Conservation (phyloP, 2,888 invertebrate genomes). For the Syrista parreyssii region DNA sequence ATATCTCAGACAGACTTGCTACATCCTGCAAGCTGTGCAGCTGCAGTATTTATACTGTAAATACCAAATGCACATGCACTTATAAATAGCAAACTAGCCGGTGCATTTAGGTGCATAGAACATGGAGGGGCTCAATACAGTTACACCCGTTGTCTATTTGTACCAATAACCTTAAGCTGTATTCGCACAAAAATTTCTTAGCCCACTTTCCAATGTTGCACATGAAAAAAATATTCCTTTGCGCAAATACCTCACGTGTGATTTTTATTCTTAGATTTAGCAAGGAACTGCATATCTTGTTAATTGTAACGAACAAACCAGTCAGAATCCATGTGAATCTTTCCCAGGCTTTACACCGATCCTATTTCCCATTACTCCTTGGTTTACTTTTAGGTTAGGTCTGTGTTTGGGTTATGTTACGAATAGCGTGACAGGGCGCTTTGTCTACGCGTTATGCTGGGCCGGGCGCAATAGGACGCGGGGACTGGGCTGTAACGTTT, state of each 20-base stretch:
- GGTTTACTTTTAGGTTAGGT: not conserved
- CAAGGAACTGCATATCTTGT: not conserved
- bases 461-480: not conserved
- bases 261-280: not conserved
- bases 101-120: not conserved
- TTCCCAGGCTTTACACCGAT: not conserved
- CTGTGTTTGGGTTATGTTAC: not conserved
- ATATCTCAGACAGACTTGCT: not conserved
- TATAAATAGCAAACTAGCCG: not conserved
- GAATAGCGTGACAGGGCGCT: not conserved
- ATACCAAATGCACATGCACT: not conserved
- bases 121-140: not conserved
- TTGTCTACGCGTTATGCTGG: not conserved
- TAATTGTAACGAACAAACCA: not conserved
- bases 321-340: not conserved
- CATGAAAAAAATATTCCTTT: not conserved
- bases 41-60: constrained; percentile 5
- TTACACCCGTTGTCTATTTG: not conserved
- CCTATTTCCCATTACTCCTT: not conserved
- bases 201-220: not conserved
- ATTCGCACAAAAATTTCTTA: not conserved
- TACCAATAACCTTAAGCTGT: not conserved
- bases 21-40: not conserved
- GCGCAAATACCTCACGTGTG: not conserved
- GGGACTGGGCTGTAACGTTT: not conserved